Evolutionary conservation across 2,113 vertebrate genomes (phyloP).

Genomic region (Phrynocephalus versicolor): DNA sequence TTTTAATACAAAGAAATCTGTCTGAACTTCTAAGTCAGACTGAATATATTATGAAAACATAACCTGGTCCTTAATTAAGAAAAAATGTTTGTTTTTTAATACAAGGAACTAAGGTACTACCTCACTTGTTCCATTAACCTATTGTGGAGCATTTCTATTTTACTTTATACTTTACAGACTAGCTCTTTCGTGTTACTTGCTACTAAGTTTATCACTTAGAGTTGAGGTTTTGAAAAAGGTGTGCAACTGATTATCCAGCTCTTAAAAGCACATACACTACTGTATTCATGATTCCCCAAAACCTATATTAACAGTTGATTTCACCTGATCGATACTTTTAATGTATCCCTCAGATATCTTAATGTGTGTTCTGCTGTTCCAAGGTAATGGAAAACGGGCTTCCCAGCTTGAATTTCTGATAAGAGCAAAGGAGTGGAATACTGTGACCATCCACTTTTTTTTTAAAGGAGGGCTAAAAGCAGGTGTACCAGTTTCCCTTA

Average conservation of each 20-base stretch:
- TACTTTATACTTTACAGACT: background rate
- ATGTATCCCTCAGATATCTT: background rate
- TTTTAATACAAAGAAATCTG: background rate
- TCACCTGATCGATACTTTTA: background rate
- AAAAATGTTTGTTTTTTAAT: too few species aligned
- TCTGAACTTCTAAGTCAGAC: background rate
- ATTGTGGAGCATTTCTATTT: background rate
- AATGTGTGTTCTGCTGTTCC: slow-evolving; percentile 20
- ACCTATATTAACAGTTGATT: background rate
- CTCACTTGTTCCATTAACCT: background rate
- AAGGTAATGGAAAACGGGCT: slow-evolving; percentile 37
- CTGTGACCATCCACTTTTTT: background rate
- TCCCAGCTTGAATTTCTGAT: slow-evolving; percentile 57
- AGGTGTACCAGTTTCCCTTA: background rate
- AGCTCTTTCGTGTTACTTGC: background rate
- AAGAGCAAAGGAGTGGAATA: slow-evolving; percentile 12
- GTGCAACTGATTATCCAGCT: too few species aligned
- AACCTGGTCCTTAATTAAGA: too few species aligned
- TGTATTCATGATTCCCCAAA: background rate
- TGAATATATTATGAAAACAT: background rate
- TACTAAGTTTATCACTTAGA: background rate
- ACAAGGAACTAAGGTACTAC: too few species aligned
- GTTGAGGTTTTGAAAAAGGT: too few species aligned
- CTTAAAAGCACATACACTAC: background rate
- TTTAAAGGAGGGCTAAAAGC: background rate